phyloP scores from a whole-genome alignment of 2,113 vertebrate species.

The Capra hircus region DNA sequence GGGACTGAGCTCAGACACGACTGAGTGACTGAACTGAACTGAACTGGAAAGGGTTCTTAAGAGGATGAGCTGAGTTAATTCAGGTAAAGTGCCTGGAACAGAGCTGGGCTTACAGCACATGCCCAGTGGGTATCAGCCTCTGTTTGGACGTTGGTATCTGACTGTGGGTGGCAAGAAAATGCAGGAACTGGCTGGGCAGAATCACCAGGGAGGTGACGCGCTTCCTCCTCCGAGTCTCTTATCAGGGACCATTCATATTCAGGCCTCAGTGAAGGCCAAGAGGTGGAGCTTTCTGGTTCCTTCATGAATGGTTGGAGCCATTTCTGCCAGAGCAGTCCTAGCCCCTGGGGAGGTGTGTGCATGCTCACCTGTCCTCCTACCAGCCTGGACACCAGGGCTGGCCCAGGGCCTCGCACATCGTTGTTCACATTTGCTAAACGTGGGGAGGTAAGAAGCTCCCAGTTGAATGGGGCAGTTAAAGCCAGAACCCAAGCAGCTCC shows the following conservation, averaged over 20 bases:
- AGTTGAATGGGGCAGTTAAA: fast-evolving
- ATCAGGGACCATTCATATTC: neutral
- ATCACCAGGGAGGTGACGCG: fast-evolving
- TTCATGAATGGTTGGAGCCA: neutral
- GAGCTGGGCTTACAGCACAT: fast-evolving
- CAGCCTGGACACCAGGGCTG: neutral
- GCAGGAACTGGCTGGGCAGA: neutral
- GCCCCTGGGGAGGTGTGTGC: fast-evolving
- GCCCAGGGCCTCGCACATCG: neutral
- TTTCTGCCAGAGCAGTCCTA: fast-evolving
- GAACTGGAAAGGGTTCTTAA: neutral
- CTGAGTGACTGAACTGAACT: neutral
- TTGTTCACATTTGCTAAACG: fast-evolving
- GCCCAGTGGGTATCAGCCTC: fast-evolving
- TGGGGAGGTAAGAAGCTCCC: neutral
- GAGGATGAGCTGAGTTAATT: neutral
- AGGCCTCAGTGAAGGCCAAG: neutral
- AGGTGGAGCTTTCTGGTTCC: neutral
- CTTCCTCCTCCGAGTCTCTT: neutral
- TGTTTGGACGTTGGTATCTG: neutral
- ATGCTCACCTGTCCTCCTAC: fast-evolving
- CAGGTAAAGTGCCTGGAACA: fast-evolving
- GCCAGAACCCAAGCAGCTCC: neutral
- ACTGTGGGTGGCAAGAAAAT: neutral
- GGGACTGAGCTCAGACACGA: neutral